Evolutionary conservation across 2,113 vertebrate species (phyloP), one percentile per base, ranked within the genome.

Genomic region (Dissostichus mawsoni): DNA sequence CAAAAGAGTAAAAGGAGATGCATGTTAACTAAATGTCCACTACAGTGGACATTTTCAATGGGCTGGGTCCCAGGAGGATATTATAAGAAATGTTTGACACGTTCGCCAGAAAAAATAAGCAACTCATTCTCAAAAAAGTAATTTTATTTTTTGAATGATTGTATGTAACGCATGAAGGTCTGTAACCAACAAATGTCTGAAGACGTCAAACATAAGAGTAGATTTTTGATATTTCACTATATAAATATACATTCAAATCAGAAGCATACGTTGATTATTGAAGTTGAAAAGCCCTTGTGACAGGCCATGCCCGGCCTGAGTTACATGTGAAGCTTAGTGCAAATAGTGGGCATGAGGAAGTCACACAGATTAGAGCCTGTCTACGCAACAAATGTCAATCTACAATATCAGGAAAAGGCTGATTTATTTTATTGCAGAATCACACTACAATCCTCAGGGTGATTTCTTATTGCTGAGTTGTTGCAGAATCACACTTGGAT

Each of bases 211-310:
- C 33, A 41, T 52, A 64, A 65, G 45, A 23, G 9, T 18, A 50
- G 8, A 41, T 48, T 62, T 78, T 74, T 36, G 59, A 76, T 80
- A 23, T 52, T 64, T 56, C 8, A 82, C 64, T 74, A 69, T 52
- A 87, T 85, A 91, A 92, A 91, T 90, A 90, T 76, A 91, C 84
- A 92, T 89, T 92, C 73, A 69, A 13, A 76, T 75, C 47, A 52
- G 69, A 64, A 74, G 68, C 59, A 33, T 44, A 63, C 11, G 50
- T 58, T 0, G 44, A 50, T 71, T 17, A 72, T 13, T 63, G 8
- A 70, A 53, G 52, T 36, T 51, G n/a, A n/a, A 62, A 48, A 77
- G 8, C 33, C 44, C 53, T 1, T 18, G 72, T 75, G 59, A 81
- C 58, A 56, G 58, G 48, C 56, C 29, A 58, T 80, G 70, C 72